A percentile compares a stretch with the other conserved stretches of the same genome.
Conservation (phyloP, 1,140 invertebrate species). For the Phortica variegata region DNA sequence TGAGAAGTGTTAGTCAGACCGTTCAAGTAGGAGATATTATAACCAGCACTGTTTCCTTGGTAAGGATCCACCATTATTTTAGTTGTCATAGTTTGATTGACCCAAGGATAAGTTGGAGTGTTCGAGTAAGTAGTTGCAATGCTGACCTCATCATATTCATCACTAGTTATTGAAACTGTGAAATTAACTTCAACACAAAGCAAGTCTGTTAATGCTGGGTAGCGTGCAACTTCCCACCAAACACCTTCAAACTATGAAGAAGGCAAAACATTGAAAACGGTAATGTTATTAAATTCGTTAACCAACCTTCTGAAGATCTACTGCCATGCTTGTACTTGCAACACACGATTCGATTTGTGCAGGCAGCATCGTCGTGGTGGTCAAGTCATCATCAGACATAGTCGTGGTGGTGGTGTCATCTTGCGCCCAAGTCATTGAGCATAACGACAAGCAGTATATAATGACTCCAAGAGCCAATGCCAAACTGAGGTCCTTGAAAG, state of each 20-base stretch:
- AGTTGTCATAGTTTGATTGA: conserved; percentile 46
- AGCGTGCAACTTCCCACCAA: conserved; percentile 45
- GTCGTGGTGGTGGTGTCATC: not conserved
- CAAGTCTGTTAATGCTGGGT: conserved; percentile 13
- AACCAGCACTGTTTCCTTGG: not conserved
- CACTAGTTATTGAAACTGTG: no score
- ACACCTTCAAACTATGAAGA: conserved; percentile 28
- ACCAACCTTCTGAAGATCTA: conserved; percentile 23
- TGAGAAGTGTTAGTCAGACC: conserved; percentile 22
- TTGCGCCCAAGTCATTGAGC: conserved; percentile 12
- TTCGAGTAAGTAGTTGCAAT: conserved; percentile 39
- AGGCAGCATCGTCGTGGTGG: no score
- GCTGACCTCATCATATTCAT: conserved; percentile 16
- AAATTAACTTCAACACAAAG: conserved; percentile 36
- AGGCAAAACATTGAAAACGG: no score
- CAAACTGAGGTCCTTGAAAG: not conserved
- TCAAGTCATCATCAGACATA: not conserved
- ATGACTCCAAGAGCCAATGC: not conserved
- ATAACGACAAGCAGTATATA: conserved; percentile 16
- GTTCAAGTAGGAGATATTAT: conserved; percentile 31
- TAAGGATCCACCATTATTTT: conserved; percentile 18
- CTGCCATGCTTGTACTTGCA: conserved; percentile 1
- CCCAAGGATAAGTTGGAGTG: conserved; percentile 29
- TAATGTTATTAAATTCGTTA: not conserved
- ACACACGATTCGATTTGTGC: no score